Conservation (phyloP, 2,888 invertebrate species). For the Synergus laeviventris region DNA sequence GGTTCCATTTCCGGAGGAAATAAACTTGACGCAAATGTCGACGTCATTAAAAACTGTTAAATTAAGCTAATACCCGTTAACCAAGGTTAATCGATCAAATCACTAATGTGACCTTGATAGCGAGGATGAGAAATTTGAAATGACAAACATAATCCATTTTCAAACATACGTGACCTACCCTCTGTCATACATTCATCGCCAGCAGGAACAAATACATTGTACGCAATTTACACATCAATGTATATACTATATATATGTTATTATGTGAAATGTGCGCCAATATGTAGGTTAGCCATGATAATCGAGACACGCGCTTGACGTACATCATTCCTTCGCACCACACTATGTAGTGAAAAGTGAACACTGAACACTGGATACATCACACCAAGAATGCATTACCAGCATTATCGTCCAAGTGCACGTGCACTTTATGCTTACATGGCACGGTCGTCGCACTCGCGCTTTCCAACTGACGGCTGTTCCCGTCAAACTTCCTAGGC, state of each 20-base stretch:
- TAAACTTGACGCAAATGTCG: background rate
- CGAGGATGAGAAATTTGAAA: slow-evolving; percentile 6
- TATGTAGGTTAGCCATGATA: slow-evolving; percentile 29
- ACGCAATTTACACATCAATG: background rate
- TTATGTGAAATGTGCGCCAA: slow-evolving; percentile 8
- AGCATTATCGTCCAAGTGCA: slow-evolving; percentile 21
- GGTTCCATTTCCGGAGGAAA: slow-evolving; percentile 7
- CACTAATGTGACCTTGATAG: slow-evolving; percentile 20
- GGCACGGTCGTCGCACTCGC: slow-evolving; percentile 32
- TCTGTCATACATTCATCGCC: slow-evolving; percentile 23
- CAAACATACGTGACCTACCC: slow-evolving; percentile 33
- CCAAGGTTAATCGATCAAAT: background rate
- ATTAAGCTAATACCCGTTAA: too few relatives aligned
- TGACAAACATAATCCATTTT: slow-evolving; percentile 13
- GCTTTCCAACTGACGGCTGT: slow-evolving; percentile 22
- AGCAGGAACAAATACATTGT: slow-evolving; percentile 9
- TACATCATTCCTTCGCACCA: slow-evolving; percentile 10
- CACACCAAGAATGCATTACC: slow-evolving; percentile 13
- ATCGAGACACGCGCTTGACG: slow-evolving; percentile 31
- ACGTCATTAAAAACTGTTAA: too few relatives aligned
- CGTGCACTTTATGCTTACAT: background rate
- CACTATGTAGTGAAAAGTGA: background rate
- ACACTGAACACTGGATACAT: slow-evolving; percentile 12
- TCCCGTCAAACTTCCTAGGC: slow-evolving; percentile 22
- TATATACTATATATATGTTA: slow-evolving; percentile 7